Base-by-base conservation (phyloP, 1,140 invertebrate species). In the Drosophila bocki region DNA sequence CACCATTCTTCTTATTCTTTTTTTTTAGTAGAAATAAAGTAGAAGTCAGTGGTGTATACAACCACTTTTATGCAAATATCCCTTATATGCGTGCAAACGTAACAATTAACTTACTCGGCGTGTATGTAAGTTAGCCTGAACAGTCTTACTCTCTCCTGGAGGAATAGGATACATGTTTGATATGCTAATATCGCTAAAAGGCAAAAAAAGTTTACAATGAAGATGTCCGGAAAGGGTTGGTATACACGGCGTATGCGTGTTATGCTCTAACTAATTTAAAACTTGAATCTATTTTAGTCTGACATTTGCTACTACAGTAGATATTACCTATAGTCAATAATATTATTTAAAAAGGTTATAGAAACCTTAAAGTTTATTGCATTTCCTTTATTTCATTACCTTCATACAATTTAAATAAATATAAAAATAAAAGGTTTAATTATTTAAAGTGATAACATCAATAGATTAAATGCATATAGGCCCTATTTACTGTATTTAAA, bases 11-110 rank as follows among this genome's bases (percentile, higher is more conserved):
- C 17, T 22, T 39, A n/a, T n/a, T n/a, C n/a, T n/a, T n/a, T n/a
- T n/a, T n/a, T n/a, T n/a, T n/a, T n/a, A 22, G 33, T 5, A 22
- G 12, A 15, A 22, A 22, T 26, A 26, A 19, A 56, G 53, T 26
- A 56, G 3, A 56, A 54, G 35, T 39, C 53, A 37, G 7, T 39
- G 33, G 35, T 54, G 35, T 39, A 26, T 39, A 15, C 53, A 54
- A 22, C 35, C 19, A 54, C 53, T 54, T 54, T 26, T 39, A 56
- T 56, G 53, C 53, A 56, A 56, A 56, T 39, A n/a, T 56, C 35
- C 13, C 8, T 26, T 26, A 26, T 22, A 39, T 56, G 53, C 53
- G 35, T 41, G 8, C 26, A 56, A 39, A 26, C 8, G 15, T 39
- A n/a, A 56, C 53, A 56, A 56, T 56, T 56, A 56, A 56, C 13